A percentile compares a stretch with the other conserved stretches of the same genome.
Conservation (phyloP, 1,140 invertebrate genomes). For the Calliopsis andreniformis region DNA sequence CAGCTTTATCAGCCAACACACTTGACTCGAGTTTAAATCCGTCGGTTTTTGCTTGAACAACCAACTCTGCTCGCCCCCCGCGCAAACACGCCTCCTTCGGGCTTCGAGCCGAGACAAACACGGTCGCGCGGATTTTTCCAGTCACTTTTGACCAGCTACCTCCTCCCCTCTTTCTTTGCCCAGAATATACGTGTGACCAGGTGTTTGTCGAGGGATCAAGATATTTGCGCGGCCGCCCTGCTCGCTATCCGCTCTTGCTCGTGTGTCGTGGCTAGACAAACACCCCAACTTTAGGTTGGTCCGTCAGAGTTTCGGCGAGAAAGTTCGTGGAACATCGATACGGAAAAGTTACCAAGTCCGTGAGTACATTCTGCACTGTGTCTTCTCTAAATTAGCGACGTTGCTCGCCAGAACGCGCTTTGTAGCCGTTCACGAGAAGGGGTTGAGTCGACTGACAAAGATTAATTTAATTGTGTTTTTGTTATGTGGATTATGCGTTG, state of each 20-base stretch:
- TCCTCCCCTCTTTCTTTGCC: not conserved
- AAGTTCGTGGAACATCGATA: not conserved
- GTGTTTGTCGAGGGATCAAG: conserved; percentile 66
- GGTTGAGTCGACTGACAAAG: too few species aligned
- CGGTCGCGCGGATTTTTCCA: conserved; percentile 38
- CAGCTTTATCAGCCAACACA: conserved; percentile 68
- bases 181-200: conserved; percentile 58
- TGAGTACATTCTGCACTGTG: not conserved
- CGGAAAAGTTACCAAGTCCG: not conserved
- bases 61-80: conserved; percentile 16
- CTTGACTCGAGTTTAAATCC: conserved; percentile 68
- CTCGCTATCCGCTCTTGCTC: conserved; percentile 40
- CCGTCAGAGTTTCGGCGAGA: not conserved
- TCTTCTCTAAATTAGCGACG: not conserved
- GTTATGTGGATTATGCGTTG: too few species aligned
- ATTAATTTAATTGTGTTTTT: too few species aligned
- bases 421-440: too few species aligned
- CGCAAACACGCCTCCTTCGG: conserved; percentile 51
- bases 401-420: not conserved
- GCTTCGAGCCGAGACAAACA: conserved; percentile 56
- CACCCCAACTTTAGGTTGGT: conserved; percentile 36
- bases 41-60: conserved; percentile 50
- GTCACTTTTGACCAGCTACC: conserved; percentile 35
- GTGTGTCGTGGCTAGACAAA: conserved; percentile 45
- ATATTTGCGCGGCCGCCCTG: conserved; percentile 59